Conservation (phyloP, 1,140 invertebrate genomes). For the Polypedilum pembai region DNA sequence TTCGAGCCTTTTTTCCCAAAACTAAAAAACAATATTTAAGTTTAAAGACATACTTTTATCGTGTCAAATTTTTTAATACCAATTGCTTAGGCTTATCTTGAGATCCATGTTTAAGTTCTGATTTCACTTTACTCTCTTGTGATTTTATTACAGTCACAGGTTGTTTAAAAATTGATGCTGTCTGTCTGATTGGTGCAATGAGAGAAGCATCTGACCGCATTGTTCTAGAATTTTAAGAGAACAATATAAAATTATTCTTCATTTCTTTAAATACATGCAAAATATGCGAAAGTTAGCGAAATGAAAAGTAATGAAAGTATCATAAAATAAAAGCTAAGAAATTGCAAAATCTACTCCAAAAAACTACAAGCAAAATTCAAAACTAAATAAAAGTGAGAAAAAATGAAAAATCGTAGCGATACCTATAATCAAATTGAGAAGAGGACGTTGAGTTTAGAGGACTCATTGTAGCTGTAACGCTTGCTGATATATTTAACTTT, state of each 20-base stretch:
- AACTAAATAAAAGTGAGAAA: background rate
- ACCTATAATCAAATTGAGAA: background rate
- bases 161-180: slow-evolving; percentile 97
- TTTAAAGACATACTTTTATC: background rate
- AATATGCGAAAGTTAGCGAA: too few relatives aligned
- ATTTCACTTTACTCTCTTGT: slow-evolving; percentile 79
- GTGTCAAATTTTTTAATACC: background rate
- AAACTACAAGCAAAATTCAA: background rate
- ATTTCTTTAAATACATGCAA: too few relatives aligned
- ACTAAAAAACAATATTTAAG: slow-evolving; percentile 40
- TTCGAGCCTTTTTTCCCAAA: slow-evolving; percentile 96
- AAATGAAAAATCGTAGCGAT: background rate
- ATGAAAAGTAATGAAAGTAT: too few relatives aligned
- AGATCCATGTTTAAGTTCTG: slow-evolving; percentile 79
- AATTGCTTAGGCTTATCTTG: slow-evolving; percentile 94
- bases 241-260: too few relatives aligned
- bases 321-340: background rate
- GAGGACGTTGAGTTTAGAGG: background rate
- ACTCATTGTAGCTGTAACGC: background rate
- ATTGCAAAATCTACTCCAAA: background rate
- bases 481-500: background rate
- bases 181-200: slow-evolving; percentile 92
- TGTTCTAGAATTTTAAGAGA: slow-evolving; percentile 51
- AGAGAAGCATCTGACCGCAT: slow-evolving; percentile 82
- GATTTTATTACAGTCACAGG: slow-evolving; percentile 92